Percentiles rank a stretch among this genome's conserved stretches.
phyloP scores from a whole-genome alignment of 2,797 vertebrate genomes.

The Chelonia mydas region DNA sequence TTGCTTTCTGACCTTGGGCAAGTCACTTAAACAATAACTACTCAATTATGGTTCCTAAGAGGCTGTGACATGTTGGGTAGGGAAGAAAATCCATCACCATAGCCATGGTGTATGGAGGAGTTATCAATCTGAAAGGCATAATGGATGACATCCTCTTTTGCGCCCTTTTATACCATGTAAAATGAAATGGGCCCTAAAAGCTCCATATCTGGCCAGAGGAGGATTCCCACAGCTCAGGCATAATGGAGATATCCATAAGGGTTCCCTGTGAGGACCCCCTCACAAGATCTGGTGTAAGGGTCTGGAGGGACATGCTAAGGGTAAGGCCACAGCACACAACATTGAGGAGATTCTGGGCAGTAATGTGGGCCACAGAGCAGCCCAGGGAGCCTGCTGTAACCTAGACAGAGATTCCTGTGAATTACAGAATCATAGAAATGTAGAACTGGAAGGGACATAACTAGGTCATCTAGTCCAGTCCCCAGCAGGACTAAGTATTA shows the following conservation, averaged over 20 bases:
- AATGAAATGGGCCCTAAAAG: neutral
- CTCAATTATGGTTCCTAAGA: neutral
- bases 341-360: neutral
- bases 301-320: rapidly evolving
- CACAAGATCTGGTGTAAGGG: neutral
- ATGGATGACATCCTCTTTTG: neutral
- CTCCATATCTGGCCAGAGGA: neutral
- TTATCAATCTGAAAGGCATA: neutral
- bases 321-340: rapidly evolving
- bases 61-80: neutral
- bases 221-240: neutral
- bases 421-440: neutral
- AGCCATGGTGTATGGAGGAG: neutral
- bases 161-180: neutral
- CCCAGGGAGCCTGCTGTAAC: neutral
- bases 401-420: neutral
- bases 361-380: rapidly evolving
- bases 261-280: neutral
- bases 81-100: neutral
- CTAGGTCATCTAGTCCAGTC: too few species aligned
- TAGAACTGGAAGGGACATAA: neutral
- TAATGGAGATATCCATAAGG: neutral
- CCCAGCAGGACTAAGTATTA: neutral
- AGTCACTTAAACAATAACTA: neutral
- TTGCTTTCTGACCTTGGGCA: rapidly evolving